Percentiles rank a stretch among this genome's conserved stretches.
Conservation (phyloP, 1,140 invertebrate species). For the Ceratosolen fusciceps region DNA sequence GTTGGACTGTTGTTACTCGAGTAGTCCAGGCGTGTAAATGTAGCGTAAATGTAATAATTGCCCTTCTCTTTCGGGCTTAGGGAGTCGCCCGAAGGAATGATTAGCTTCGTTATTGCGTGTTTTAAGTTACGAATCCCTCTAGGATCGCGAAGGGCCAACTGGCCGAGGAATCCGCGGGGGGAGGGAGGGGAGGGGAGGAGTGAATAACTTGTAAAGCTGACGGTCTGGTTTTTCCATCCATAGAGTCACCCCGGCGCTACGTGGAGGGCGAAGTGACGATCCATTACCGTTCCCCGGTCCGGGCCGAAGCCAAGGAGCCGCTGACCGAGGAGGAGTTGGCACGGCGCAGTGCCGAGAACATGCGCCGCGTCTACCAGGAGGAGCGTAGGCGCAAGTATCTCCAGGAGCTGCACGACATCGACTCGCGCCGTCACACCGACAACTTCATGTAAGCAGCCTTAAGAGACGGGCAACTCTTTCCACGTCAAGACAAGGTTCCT, state of each 20-base stretch:
- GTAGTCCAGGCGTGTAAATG: too few species aligned
- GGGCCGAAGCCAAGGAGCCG: slow-evolving; percentile 86
- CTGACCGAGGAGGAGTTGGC: slow-evolving; percentile 87
- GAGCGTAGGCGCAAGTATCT: slow-evolving; percentile 89
- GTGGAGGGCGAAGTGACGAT: slow-evolving; percentile 93
- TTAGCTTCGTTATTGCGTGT: too few species aligned
- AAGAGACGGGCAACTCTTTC: neutral
- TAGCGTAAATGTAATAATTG: too few species aligned
- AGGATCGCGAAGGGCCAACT: too few species aligned
- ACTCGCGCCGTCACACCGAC: slow-evolving; percentile 89
- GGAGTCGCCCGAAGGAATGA: too few species aligned
- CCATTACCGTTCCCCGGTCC: slow-evolving; percentile 89
- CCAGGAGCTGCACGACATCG: slow-evolving; percentile 92
- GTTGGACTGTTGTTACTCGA: too few species aligned
- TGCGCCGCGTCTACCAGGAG: slow-evolving; percentile 91
- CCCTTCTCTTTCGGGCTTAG: too few species aligned
- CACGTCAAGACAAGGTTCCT: too few species aligned
- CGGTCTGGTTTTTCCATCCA: neutral
- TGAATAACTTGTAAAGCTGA: too few species aligned
- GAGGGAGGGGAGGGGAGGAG: too few species aligned
- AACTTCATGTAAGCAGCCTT: slow-evolving; percentile 81
- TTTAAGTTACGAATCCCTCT: too few species aligned
- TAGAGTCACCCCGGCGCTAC: slow-evolving; percentile 89
- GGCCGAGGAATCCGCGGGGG: too few species aligned
- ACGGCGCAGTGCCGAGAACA: slow-evolving; percentile 87